Conservation (phyloP, 2,113 vertebrate genomes). For the Gymnarchus niloticus region DNA sequence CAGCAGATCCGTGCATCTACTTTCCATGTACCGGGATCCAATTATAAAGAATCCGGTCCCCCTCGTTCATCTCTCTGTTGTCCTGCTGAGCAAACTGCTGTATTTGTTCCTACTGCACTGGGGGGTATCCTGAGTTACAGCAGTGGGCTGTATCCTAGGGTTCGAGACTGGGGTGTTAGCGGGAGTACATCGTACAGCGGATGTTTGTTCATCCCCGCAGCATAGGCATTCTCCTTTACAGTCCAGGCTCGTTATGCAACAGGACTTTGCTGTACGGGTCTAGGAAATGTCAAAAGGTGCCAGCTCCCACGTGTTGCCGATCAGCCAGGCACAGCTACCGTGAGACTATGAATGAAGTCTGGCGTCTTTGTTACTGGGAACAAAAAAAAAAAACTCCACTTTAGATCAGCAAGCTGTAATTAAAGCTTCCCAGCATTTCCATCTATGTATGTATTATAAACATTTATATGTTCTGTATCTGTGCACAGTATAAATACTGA, state of each 20-base stretch:
- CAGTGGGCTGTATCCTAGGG: too few species aligned
- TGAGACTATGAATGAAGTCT: slow-evolving; percentile 34
- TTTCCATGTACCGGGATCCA: not conserved
- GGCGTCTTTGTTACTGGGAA: slow-evolving; percentile 60
- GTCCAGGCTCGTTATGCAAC: too few species aligned
- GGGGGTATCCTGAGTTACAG: too few species aligned
- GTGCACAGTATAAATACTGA: too few species aligned
- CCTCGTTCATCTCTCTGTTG: not conserved
- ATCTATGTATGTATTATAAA: too few species aligned
- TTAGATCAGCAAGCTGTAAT: slow-evolving; percentile 63
- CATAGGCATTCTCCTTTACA: not conserved
- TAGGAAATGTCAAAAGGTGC: not conserved
- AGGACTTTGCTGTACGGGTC: not conserved
- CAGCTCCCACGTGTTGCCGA: slow-evolving; percentile 16
- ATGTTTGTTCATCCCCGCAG: too few species aligned
- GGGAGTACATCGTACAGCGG: too few species aligned
- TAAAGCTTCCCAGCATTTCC: slow-evolving; percentile 62
- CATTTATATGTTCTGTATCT: not conserved
- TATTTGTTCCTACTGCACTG: slow-evolving; percentile 33
- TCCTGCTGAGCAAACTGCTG: not conserved
- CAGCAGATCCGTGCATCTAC: not conserved
- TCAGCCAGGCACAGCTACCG: not conserved
- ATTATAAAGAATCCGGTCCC: not conserved
- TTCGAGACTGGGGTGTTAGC: too few species aligned
- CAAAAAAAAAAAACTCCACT: slow-evolving; percentile 43